These are phyloP conservation scores for Spatulosminthurus flaviceps DNA, from an alignment of 2,888 invertebrate species.

Conservation along the genomic window DNA sequence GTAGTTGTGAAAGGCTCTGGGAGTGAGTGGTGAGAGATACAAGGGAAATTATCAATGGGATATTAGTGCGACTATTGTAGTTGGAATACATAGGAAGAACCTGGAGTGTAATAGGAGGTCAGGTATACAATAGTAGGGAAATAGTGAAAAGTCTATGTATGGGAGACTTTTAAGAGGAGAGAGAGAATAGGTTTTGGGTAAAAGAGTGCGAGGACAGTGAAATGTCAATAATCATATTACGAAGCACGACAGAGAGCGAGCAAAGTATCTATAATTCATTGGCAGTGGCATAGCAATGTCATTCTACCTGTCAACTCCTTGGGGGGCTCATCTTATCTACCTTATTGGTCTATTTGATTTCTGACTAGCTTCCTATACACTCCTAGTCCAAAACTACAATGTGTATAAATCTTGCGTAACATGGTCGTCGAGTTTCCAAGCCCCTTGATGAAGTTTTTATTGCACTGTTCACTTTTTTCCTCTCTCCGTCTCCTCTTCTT, in stretches of 20 bases:
- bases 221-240: conserved; percentile 21
- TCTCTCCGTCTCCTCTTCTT: conserved; percentile 19
- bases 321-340: conserved; percentile 45
- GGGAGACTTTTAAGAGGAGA: neutral
- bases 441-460: conserved; percentile 46
- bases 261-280: conserved; percentile 42
- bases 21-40: too few relatives aligned
- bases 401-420: conserved; percentile 45
- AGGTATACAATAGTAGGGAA: too few relatives aligned
- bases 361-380: conserved; percentile 24
- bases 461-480: conserved; percentile 27
- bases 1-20: too few relatives aligned
- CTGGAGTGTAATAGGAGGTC: neutral
- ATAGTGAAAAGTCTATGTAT: too few relatives aligned
- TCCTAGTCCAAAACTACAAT: conserved; percentile 22
- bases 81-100: neutral
- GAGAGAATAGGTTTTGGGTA: neutral
- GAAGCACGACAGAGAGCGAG: conserved; percentile 24
- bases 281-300: conserved; percentile 45
- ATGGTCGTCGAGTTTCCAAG: conserved; percentile 36
- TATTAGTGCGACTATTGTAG: too few relatives aligned
- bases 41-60: too few relatives aligned
- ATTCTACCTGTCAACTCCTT: conserved; percentile 46
- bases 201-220: conserved; percentile 24
- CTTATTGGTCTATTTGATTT: conserved; percentile 51